phyloP scores from a whole-genome alignment of 2,797 vertebrate species.

The Pangasius djambal region DNA sequence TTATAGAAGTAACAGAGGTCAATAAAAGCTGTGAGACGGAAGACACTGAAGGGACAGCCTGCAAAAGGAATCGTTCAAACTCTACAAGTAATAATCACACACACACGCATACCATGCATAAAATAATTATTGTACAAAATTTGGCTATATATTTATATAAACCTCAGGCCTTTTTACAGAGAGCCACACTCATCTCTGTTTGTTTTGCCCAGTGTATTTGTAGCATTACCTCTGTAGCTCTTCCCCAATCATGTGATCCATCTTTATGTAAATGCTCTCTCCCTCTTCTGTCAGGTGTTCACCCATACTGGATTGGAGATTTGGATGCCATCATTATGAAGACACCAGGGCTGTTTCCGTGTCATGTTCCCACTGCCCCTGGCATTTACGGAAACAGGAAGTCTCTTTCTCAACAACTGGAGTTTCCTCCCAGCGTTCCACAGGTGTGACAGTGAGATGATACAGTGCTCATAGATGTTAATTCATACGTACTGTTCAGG shows the following conservation, averaged over 20 bases:
- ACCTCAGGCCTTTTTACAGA: background rate
- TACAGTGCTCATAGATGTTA: background rate
- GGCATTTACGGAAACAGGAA: conserved; percentile 82
- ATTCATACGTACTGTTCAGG: background rate
- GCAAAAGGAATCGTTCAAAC: conserved; percentile 80
- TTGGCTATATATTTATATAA: background rate
- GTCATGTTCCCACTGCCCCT: conserved; percentile 58
- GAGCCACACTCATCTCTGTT: background rate
- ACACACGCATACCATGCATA: background rate
- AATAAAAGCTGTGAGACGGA: conserved; percentile 61
- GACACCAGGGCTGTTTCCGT: conserved; percentile 61
- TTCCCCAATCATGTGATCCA: background rate
- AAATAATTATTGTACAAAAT: background rate
- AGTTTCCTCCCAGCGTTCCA: conserved; percentile 69
- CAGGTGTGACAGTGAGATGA: conserved; percentile 68
- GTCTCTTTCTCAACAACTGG: conserved; percentile 91
- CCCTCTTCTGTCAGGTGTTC: conserved; percentile 73
- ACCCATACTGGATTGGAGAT: conserved; percentile 80
- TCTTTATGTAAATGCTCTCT: conserved; percentile 29
- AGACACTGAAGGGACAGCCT: conserved; percentile 67
- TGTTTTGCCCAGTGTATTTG: background rate
- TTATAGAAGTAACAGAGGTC: conserved; percentile 64
- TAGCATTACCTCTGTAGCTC: background rate
- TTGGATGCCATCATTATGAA: conserved; percentile 68
- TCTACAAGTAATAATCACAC: conserved; percentile 80